Evolutionary conservation across 2,888 invertebrate genomes (phyloP), one percentile per base, ranked within the genome.

Genomic region (Maniola hyperantus): DNA sequence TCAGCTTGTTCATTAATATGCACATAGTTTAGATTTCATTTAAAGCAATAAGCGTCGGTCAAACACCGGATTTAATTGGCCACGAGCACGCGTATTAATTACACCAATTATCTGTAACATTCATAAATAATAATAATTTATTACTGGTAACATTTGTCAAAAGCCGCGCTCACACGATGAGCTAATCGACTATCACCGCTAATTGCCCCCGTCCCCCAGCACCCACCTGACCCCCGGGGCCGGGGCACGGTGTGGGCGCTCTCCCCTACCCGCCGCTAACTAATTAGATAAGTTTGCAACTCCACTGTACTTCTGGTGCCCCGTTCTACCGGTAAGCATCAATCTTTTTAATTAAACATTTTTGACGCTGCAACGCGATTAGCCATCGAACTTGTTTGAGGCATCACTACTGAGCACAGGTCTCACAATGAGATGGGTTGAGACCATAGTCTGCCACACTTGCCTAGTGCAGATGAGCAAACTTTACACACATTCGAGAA

Each of bases 171-270:
- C 86, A 83, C 84, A 90, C 91, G 91, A 91, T 88, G 91, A 88
- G 89, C 91, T 92, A 91, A 92, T 92, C 92, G 91, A 91, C 90
- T 91, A 92, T 92, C 91, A 92, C 92, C 91, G 87, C 91, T 92
- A 92, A 92, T 92, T 92, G 91, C 89, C 85, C 83, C 81, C 83
- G 80, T 76, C 83, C 75, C 71, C 74, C 5, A 18, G 6, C 20
- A 11, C 76, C 76, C 71, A 76, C 73, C 77, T 71, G 68, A 71
- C 59, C 59, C 68, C 69, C 63, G 73, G 70, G 70, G 68, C 73
- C 75, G 73, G 50, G 73, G 73, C 76, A 74, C 70, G 72, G 73
- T 68, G 18, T 26, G 53, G 39, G 54, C 70, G 66, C 74, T 72
- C 75, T 66, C 71, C 71, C 71, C 65, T 73, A 73, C 76, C 78